Conservation (phyloP, 2,888 invertebrate species). For the Tenthredo mesomela region DNA sequence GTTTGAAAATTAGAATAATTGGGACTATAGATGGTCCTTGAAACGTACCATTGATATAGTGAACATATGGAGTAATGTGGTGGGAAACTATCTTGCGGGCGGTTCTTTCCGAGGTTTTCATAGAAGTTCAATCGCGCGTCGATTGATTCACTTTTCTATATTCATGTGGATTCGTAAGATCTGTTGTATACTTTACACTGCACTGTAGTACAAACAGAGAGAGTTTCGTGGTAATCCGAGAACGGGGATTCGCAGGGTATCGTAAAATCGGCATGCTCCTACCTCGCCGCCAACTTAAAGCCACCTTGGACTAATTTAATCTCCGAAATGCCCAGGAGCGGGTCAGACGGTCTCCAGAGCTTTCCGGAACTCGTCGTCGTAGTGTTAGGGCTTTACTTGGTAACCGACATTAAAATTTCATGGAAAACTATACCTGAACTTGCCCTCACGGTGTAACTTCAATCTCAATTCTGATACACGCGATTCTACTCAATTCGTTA, state of each 20-base stretch:
- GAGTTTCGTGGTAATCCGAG: conserved; percentile 31
- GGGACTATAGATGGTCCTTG: neutral
- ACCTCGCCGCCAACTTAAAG: conserved; percentile 21
- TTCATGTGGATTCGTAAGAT: neutral
- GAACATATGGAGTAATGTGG: neutral
- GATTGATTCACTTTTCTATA: neutral
- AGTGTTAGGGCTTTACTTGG: conserved; percentile 33
- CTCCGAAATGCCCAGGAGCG: conserved; percentile 56
- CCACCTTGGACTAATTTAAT: conserved; percentile 58
- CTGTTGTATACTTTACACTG: neutral
- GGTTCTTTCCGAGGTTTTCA: neutral
- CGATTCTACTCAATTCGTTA: conserved; percentile 27
- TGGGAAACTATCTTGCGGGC: neutral
- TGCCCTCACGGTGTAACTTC: conserved; percentile 47
- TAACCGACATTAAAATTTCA: conserved; percentile 71
- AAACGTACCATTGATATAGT: neutral
- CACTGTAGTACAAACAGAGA: neutral
- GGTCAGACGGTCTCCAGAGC: conserved; percentile 55
- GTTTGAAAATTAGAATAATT: neutral
- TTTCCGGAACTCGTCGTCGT: conserved; percentile 45
- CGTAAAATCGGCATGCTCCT: conserved; percentile 25
- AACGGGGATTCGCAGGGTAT: conserved; percentile 40
- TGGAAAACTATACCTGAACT: conserved; percentile 61
- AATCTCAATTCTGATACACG: conserved; percentile 62
- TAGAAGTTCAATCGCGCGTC: neutral